These are phyloP conservation scores for Megaceryle maxima DNA, from an alignment of 2,113 vertebrate species.

Conservation along the genomic window DNA sequence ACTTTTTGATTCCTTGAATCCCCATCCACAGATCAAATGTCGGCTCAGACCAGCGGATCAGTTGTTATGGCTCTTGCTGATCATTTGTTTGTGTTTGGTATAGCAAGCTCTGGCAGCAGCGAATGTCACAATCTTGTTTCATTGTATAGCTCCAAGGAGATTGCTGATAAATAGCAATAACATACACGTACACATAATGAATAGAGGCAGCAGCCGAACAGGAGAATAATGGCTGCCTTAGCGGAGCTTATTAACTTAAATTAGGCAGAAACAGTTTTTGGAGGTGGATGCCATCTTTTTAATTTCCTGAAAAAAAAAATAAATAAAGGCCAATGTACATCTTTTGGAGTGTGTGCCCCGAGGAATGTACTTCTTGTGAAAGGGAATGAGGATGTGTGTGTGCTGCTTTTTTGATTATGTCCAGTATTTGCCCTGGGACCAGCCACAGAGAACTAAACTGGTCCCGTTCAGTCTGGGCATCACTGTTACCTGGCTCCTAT, in stretches of 20 bases:
- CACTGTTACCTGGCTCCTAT: accelerated
- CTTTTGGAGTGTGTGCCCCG: too few relatives aligned
- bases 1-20: not conserved
- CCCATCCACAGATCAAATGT: not conserved
- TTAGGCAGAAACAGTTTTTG: not conserved
- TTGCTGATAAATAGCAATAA: conserved; percentile 15
- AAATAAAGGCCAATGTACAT: not conserved
- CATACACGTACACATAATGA: not conserved
- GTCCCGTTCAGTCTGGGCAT: not conserved
- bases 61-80: not conserved
- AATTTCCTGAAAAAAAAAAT: not conserved
- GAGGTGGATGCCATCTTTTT: not conserved
- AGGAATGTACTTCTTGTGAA: too few relatives aligned
- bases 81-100: not conserved
- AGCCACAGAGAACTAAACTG: not conserved
- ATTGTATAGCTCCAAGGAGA: not conserved
- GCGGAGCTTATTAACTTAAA: not conserved
- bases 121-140: not conserved
- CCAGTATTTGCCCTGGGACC: not conserved
- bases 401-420: not conserved
- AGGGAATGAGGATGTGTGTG: too few relatives aligned
- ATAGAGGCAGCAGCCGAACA: not conserved
- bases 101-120: not conserved
- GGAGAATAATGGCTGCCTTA: not conserved
- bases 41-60: not conserved